Evolutionary conservation across 1,140 invertebrate genomes (phyloP).

Genomic region (Euborellia annulipes): DNA sequence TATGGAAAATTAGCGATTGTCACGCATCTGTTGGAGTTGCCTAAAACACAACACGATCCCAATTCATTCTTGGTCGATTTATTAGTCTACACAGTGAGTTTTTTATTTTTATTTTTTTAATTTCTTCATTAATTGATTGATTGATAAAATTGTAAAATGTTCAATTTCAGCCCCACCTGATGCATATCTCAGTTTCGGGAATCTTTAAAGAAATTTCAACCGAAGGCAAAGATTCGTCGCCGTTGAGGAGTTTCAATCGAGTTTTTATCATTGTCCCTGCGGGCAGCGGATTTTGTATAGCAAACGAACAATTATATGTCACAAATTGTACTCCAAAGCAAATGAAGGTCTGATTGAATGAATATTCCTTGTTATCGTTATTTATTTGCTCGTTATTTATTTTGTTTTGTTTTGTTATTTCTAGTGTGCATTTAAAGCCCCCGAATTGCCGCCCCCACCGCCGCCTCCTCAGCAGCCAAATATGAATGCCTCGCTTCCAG

Average conservation of each 20-base stretch:
- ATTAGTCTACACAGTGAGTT: constrained; percentile 50
- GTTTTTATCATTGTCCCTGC: constrained; percentile 67
- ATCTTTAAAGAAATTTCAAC: constrained; percentile 51
- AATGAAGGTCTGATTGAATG: constrained; percentile 35
- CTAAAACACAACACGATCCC: constrained; percentile 64
- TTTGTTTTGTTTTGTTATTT: no score
- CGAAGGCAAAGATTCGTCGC: constrained; percentile 28
- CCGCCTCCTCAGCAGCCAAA: no score
- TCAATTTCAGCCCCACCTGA: constrained; percentile 41
- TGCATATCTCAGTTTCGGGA: constrained; percentile 58
- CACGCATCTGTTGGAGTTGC: constrained; percentile 57
- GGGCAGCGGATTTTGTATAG: constrained; percentile 64
- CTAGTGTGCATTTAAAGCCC: no score
- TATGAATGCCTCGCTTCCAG: no score
- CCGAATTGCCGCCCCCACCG: no score
- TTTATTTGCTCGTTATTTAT: no score
- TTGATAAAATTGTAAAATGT: constrained; percentile 5
- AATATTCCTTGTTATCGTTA: no score
- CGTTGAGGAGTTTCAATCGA: constrained; percentile 60
- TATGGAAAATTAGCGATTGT: constrained; percentile 57
- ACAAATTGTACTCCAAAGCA: constrained; percentile 56
- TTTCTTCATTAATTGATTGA: constrained; percentile 1
- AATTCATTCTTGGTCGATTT: constrained; percentile 71
- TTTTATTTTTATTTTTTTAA: constrained; percentile 3
- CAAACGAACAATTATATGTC: constrained; percentile 68